Evolutionary conservation across 2,797 vertebrate genomes (phyloP), one percentile per base, ranked within the genome.

Genomic region (Lithobates sylvaticus): DNA sequence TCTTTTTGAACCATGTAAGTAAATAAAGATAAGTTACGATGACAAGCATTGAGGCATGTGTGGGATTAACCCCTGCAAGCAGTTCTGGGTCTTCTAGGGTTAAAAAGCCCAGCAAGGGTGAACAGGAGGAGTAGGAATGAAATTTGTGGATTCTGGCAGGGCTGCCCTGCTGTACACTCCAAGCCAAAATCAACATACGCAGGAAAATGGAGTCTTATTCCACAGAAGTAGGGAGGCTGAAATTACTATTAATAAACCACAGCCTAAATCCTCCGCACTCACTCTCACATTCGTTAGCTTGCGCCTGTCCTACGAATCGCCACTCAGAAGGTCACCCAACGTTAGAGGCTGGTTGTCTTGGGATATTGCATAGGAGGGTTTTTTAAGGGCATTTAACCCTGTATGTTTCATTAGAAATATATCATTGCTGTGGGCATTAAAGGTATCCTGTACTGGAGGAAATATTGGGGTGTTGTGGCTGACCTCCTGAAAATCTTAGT

Each of bases 121-220:
- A 44, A 69, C 23, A 47, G 84, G 70, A 75, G 80, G 81, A 83
- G 79, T 39, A 39, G 76, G 79, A 70, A 72, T 75, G 86, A 79
- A 73, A 68, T 78, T 84, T 87, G 86, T 87, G 86, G 86, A 87
- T 87, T 84, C 86, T 87, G 86, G 81, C 81, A 78, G 70, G 58
- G 61, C 75, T 68, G 74, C 32, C 76, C 81, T 79, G 86, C 70
- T 72, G 75, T 78, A 80, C 81, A 70, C 23, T 78, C 70, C 15
- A 72, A 79, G 86, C 86, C 86, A 87, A 87, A 84, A 87, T 87
- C 86, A 87, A 87, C 81, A 87, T 84, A 79, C 70, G 69, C 81
- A 78, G 70, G 86, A 87, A 87, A 87, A 87, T 87, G 86, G 86
- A 87, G 86, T 84, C 81, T 84, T 87, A 79, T 87, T 87, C 81